These are phyloP conservation scores for Chiloscyllium plagiosum DNA, from an alignment of 2,113 vertebrate species.

Conservation along the genomic window DNA sequence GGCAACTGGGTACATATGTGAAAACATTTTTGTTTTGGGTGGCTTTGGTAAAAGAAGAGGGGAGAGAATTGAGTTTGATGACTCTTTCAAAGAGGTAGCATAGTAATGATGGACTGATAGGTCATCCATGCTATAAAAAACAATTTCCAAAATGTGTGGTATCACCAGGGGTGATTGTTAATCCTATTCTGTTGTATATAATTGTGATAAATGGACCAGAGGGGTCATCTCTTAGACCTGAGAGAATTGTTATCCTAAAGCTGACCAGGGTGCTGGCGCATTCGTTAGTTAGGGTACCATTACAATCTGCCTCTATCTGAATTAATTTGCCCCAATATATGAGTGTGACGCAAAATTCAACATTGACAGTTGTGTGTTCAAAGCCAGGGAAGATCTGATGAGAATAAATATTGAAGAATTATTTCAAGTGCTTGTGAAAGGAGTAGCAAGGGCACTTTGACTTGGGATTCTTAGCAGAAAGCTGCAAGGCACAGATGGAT, in stretches of 20 bases:
- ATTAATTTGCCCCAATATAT: neutral
- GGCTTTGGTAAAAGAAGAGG: neutral
- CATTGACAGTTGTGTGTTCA: neutral
- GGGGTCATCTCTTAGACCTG: neutral
- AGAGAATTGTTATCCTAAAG: neutral
- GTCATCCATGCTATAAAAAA: neutral
- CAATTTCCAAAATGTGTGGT: neutral
- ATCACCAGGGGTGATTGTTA: neutral
- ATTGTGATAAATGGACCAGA: neutral
- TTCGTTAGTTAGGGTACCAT: neutral
- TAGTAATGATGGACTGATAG: neutral
- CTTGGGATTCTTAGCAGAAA: neutral
- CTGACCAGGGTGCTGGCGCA: neutral
- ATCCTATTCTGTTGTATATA: neutral
- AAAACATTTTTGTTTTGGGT: neutral
- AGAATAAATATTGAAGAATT: neutral
- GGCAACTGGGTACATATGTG: no score
- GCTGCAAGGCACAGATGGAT: neutral
- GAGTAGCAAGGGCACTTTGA: neutral
- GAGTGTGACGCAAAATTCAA: neutral
- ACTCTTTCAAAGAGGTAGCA: neutral
- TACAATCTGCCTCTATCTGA: neutral
- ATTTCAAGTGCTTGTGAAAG: neutral
- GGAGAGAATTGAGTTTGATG: neutral
- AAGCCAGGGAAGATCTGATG: neutral